These are phyloP conservation scores for Drosophila peninsularis DNA, from an alignment of 2,888 invertebrate species.

Conservation along the genomic window DNA sequence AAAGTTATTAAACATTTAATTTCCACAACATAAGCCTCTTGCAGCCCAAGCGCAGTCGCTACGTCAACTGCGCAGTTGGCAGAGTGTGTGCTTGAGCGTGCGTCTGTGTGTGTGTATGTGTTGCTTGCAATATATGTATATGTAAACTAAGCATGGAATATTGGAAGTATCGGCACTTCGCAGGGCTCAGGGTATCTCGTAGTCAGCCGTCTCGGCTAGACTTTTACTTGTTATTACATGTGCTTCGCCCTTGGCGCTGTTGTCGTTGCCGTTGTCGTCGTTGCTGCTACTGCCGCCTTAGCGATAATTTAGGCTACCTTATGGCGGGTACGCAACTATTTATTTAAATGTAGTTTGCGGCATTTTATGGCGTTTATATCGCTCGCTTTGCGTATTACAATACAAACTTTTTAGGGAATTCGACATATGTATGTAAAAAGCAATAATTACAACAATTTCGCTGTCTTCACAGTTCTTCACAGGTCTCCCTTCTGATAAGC, in stretches of 20 bases:
- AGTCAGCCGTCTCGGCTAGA: too few species aligned
- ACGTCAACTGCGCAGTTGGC: too few species aligned
- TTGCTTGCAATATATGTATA: too few species aligned
- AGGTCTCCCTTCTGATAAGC: slow-evolving; percentile 9
- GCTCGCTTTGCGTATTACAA: slow-evolving; percentile 49
- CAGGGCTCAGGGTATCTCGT: too few species aligned
- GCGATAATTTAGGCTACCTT: slow-evolving; percentile 65
- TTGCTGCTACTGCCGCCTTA: background rate
- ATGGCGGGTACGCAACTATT: slow-evolving; percentile 48
- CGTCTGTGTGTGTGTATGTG: too few species aligned
- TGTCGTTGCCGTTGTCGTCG: background rate
- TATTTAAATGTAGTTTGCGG: slow-evolving; percentile 63
- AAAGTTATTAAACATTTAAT: too few species aligned
- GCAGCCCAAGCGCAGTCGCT: too few species aligned
- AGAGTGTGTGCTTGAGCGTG: too few species aligned
- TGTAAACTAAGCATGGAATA: too few species aligned
- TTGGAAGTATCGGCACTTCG: too few species aligned
- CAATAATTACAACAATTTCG: slow-evolving; percentile 41
- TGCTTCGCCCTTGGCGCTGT: slow-evolving; percentile 43
- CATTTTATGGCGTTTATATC: slow-evolving; percentile 62
- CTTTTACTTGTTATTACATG: too few species aligned
- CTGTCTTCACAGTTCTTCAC: background rate
- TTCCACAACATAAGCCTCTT: too few species aligned
- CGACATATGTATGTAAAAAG: slow-evolving; percentile 22
- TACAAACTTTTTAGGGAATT: slow-evolving; percentile 41